Evolutionary conservation across 2,113 vertebrate species (phyloP).

Genomic region (Pseudopodoces humilis): DNA sequence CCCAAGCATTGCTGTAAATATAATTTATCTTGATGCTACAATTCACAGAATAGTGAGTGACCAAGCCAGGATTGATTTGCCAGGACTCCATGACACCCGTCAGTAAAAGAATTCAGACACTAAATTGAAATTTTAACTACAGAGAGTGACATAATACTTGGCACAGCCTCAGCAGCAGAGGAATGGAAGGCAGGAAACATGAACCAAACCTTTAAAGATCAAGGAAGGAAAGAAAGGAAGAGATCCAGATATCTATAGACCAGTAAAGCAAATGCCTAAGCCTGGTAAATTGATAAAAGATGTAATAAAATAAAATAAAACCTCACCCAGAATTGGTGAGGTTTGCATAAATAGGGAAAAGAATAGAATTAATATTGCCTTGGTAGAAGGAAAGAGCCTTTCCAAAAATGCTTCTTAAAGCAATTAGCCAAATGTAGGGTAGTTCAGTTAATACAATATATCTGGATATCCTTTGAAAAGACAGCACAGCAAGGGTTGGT

Average conservation of each 20-base stretch:
- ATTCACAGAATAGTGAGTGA: background rate
- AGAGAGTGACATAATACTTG: accelerated
- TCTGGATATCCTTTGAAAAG: background rate
- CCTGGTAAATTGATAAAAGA: background rate
- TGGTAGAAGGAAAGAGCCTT: background rate
- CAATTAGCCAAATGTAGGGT: background rate
- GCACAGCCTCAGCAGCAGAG: background rate
- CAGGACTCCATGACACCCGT: background rate
- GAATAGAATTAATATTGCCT: background rate
- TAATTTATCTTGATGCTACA: background rate
- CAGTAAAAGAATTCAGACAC: background rate
- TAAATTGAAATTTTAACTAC: background rate
- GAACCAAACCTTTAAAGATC: background rate
- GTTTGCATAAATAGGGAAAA: background rate
- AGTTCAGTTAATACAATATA: background rate
- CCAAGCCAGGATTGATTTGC: background rate
- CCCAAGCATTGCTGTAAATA: background rate
- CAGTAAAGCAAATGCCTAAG: background rate
- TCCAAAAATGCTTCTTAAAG: background rate
- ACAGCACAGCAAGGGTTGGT: background rate
- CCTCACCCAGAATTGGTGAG: background rate
- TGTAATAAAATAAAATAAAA: background rate
- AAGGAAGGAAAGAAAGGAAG: background rate
- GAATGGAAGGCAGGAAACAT: background rate
- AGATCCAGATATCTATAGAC: background rate